Percentiles rank a stretch among this genome's conserved stretches.
phyloP scores from a whole-genome alignment of 2,797 vertebrate genomes.

The Etheostoma perlongum region DNA sequence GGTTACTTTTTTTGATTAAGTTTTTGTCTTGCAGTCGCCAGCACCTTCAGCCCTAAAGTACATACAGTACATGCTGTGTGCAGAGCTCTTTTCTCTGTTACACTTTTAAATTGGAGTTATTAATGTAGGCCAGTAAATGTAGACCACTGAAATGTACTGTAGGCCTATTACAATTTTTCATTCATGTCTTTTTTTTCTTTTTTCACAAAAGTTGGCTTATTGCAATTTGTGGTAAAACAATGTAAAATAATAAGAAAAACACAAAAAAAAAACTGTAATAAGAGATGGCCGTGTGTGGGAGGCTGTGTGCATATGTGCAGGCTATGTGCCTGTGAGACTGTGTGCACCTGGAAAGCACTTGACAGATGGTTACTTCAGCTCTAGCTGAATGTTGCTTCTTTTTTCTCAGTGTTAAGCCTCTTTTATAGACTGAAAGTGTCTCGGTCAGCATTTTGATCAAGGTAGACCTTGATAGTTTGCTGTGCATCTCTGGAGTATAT shows the following conservation, averaged over 20 bases:
- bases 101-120: slow-evolving; percentile 19
- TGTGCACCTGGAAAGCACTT: slow-evolving; percentile 78
- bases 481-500: slow-evolving; percentile 65
- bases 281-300: slow-evolving; percentile 68
- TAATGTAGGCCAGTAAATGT: slow-evolving; percentile 1
- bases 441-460: slow-evolving; percentile 79
- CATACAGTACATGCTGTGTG: not conserved
- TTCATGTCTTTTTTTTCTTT: not conserved
- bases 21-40: slow-evolving; percentile 23
- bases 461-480: slow-evolving; percentile 68
- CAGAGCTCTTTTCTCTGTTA: slow-evolving; percentile 11
- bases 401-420: slow-evolving; percentile 66
- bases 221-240: slow-evolving; percentile 42
- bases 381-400: slow-evolving; percentile 64
- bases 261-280: slow-evolving; percentile 26
- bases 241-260: slow-evolving; percentile 20
- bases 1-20: not conserved
- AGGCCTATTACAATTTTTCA: not conserved
- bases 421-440: slow-evolving; percentile 75
- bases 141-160: not conserved
- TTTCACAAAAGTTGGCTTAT: slow-evolving; percentile 11
- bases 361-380: slow-evolving; percentile 80
- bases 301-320: slow-evolving; percentile 73
- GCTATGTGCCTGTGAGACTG: slow-evolving; percentile 70
- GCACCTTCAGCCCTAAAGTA: slow-evolving; percentile 1